Evolutionary conservation across 2,113 vertebrate species (phyloP), one percentile per base, ranked within the genome.

Genomic region (Xiphophorus hellerii): DNA sequence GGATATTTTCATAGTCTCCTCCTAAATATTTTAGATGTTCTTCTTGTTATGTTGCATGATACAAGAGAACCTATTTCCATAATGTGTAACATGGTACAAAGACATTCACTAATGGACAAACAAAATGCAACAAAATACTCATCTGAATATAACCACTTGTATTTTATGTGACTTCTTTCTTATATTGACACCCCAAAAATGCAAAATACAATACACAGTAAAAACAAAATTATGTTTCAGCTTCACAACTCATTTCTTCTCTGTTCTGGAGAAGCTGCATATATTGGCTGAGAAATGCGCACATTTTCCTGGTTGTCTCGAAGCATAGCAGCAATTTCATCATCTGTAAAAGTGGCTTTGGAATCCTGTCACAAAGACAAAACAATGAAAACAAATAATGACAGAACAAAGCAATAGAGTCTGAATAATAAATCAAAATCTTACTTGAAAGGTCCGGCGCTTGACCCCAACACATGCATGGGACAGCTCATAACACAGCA

Each of bases 401-500:
- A 28, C 25, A 37, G 8, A 66, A 29, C 9, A 20, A 5, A 66
- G 5, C 3, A n/a, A 48, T 14, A 1, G 2, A 8, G 14, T 29
- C 62, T 71, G 7, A 60, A 1, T 2, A 10, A 27, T 15, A 48
- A 7, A 29, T 4, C 3, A 13, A 25, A 0, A 20, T 0, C 66
- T 62, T 85, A 93, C 93, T 84, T 88, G 25, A 82, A 88, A 86
- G 61, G 83, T 66, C 14, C 83, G 77, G 0, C 62, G 87, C 75
- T 91, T 92, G 17, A 92, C 85, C 62, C 92, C 90, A 0, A 91
- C 79, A 78, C 92, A 94, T 29, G 84, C 79, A 42, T 74, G 77
- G 25, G 90, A 87, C 44, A 84, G 77, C 82, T 94, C 90, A 77
- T 90, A 92, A 67, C 92, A 93, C 69, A 94, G 67, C 14, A 70